Evolutionary conservation across 2,113 vertebrate genomes (phyloP), one percentile per base, ranked within the genome.

Genomic region (Setophaga kirtlandii): DNA sequence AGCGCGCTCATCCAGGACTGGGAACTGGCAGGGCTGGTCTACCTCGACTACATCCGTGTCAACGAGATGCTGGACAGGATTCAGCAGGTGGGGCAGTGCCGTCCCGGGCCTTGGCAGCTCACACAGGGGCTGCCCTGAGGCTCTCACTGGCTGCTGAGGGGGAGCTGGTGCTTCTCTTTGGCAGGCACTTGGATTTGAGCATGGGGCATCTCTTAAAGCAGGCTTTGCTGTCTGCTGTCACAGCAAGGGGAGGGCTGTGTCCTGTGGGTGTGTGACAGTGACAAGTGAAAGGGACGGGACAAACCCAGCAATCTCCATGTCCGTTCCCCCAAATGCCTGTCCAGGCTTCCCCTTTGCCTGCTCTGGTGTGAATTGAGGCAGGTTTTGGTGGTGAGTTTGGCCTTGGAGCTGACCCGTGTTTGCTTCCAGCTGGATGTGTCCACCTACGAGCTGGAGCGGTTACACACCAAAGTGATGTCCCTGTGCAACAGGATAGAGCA

Each of bases 1-100:
- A 98, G 98, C 22, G 62, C 94, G 2, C 97, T 98, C 82, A 99
- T 99, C 97, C 99, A 99, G 97, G 99, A 99, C 97, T 99, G 99
- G 99, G 99, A 99, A 91, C 97, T 97, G 1, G 98, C 98, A 0
- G 99, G 99, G 8, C 94, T 98, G n/a, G 98, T 99, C 28, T 99
- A 99, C 97, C 96, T 99, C 39, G 99, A 99, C 95, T 99, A 99
- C 94, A 99, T 99, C 95, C 49, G 67, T 5, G 98, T 99, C 27
- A 98, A 98, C 1, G 98, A 99, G 97, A 99, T 98, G 53, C 98
- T 99, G 12, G 97, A 98, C 56, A 96, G 96, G 87, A 99, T 99
- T 83, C 99, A 99, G 39, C 98, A 99, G 98, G 98, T 98, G 97
- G 11, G 2, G 9, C 28, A 47, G 30, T 24, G 13, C 49, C 12